Percentiles rank a stretch among this genome's conserved stretches.
Evolutionary conservation across 2,113 vertebrate species (phyloP).

Genomic region (Aix galericulata): DNA sequence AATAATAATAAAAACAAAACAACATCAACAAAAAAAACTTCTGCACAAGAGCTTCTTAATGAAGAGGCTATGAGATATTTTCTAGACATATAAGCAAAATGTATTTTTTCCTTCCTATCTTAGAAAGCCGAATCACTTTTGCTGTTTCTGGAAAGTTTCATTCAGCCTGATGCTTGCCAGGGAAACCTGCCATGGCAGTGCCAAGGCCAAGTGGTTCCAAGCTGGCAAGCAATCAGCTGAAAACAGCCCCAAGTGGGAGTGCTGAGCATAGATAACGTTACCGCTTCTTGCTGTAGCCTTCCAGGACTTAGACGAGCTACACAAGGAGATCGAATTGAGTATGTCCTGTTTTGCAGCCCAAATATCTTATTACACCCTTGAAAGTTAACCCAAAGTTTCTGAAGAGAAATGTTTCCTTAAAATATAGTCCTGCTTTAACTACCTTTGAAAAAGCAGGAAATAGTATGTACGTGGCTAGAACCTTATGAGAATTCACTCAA

Average conservation of each 20-base stretch:
- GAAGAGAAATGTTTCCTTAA: background rate
- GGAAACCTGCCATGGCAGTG: background rate
- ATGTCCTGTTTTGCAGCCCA: background rate
- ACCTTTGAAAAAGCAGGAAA: background rate
- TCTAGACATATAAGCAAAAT: background rate
- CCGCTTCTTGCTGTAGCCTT: background rate
- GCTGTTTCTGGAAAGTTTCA: slow-evolving; percentile 13
- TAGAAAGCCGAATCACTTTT: background rate
- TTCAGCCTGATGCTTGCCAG: background rate
- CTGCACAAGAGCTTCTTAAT: background rate
- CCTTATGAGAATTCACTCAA: background rate
- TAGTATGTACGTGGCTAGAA: rapidly evolving
- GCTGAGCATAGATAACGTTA: background rate
- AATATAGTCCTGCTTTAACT: background rate
- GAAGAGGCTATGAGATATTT: background rate
- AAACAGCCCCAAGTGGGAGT: background rate
- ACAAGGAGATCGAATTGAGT: background rate
- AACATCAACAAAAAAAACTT: too few relatives aligned
- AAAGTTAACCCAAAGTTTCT: background rate
- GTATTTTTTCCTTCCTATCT: background rate
- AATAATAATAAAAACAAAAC: background rate
- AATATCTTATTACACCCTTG: background rate
- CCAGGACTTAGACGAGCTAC: background rate
- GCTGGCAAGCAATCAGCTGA: background rate
- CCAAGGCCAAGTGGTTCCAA: background rate